These are phyloP conservation scores for Arizona elegans DNA, from an alignment of 2,113 vertebrate genomes.

Conservation along the genomic window DNA sequence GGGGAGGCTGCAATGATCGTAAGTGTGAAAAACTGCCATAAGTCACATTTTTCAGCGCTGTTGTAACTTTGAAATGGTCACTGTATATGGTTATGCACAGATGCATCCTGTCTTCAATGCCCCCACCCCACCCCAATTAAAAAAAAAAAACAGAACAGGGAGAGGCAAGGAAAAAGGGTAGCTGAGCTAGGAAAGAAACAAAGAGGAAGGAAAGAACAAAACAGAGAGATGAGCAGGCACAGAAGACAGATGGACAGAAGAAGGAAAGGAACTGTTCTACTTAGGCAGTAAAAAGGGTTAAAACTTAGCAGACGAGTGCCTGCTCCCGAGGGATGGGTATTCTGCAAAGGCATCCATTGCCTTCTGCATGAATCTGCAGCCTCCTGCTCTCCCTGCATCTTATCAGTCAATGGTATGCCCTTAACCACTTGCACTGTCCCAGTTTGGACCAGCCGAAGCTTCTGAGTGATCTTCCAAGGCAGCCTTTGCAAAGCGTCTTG, in stretches of 20 bases:
- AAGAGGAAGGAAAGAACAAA: neutral
- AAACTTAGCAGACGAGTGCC: neutral
- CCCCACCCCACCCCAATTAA: neutral
- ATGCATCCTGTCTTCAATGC: neutral
- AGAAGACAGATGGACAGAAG: neutral
- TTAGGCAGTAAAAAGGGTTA: neutral
- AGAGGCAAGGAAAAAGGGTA: neutral
- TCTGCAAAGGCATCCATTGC: neutral
- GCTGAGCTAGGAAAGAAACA: neutral
- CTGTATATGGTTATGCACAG: neutral
- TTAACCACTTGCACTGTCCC: neutral
- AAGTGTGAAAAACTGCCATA: neutral
- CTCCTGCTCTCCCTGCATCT: neutral
- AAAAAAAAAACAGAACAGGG: neutral
- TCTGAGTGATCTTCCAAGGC: neutral
- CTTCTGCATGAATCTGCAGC: neutral
- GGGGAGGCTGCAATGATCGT: neutral
- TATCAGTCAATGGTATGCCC: neutral
- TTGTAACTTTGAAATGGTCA: neutral
- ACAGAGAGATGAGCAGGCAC: neutral
- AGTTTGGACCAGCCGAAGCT: neutral
- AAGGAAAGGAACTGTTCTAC: neutral
- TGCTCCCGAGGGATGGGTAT: neutral
- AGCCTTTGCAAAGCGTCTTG: neutral
- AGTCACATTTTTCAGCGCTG: neutral